Evolutionary conservation across 2,797 vertebrate species (phyloP).

Genomic region (Ambastaia sidthimunki): DNA sequence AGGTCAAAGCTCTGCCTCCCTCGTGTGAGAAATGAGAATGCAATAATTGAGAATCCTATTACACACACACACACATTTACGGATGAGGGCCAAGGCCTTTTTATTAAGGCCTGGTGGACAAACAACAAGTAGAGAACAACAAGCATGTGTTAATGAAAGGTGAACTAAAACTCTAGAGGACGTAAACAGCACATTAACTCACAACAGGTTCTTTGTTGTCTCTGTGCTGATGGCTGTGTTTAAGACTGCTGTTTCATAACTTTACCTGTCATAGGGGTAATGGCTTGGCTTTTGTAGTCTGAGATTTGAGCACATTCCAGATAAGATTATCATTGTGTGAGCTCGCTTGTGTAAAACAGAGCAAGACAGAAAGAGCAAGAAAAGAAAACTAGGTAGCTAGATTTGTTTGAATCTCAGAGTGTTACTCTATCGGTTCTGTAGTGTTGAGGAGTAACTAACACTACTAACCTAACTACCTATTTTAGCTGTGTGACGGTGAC

Average conservation of each 20-base stretch:
- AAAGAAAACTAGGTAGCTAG: too few species aligned
- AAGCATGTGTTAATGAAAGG: conserved; percentile 61
- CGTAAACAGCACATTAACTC: conserved; percentile 66
- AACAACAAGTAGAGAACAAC: conserved; percentile 59
- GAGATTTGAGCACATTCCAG: conserved; percentile 69
- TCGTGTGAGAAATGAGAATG: conserved; percentile 53
- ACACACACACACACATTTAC: conserved; percentile 14
- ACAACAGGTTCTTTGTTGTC: conserved; percentile 53
- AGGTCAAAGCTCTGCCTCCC: conserved; percentile 46
- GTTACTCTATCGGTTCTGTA: too few species aligned
- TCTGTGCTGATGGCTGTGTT: conserved; percentile 57
- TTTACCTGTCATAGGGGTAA: conserved; percentile 60
- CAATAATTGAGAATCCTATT: conserved; percentile 51
- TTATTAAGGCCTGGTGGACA: conserved; percentile 36
- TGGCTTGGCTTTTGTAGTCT: conserved; percentile 60
- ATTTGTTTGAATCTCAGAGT: too few species aligned
- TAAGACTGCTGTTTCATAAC: conserved; percentile 57
- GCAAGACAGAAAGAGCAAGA: too few species aligned
- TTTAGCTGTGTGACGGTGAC: too few species aligned
- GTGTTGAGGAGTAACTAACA: neutral
- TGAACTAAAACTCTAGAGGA: conserved; percentile 61
- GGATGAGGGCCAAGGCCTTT: conserved; percentile 30
- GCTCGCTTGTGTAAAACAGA: conserved; percentile 32
- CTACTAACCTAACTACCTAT: neutral
- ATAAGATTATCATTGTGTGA: conserved; percentile 62